Evolutionary conservation across 1,140 invertebrate genomes (phyloP).

Genomic region (Nephila pilipes): DNA sequence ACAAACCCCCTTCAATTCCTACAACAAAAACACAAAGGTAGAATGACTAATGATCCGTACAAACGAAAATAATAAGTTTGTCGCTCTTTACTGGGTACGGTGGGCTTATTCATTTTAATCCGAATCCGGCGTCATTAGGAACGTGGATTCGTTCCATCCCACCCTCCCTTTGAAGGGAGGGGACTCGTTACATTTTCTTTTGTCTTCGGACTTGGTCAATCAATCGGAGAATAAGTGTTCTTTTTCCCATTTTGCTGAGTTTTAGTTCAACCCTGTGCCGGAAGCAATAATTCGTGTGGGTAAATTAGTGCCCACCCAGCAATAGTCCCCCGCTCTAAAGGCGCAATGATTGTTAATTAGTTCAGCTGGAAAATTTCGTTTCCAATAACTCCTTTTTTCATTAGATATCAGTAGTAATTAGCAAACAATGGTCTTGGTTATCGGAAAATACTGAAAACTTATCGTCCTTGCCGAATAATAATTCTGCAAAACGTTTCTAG

Average conservation of each 20-base stretch:
- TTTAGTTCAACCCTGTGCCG: slow-evolving; percentile 57
- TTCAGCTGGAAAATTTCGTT: slow-evolving; percentile 67
- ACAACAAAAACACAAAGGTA: slow-evolving; percentile 69
- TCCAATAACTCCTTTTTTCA: slow-evolving; percentile 75
- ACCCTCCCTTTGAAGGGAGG: not conserved
- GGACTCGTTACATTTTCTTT: slow-evolving; percentile 73
- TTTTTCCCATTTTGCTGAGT: slow-evolving; percentile 76
- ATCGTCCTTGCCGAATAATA: slow-evolving; percentile 41
- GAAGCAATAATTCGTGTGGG: slow-evolving; percentile 74
- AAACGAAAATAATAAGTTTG: slow-evolving; percentile 75
- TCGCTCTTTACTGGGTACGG: slow-evolving; percentile 48
- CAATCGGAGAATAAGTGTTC: slow-evolving; percentile 74
- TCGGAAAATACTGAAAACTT: slow-evolving; percentile 67
- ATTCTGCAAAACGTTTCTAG: slow-evolving; percentile 31
- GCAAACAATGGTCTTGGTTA: slow-evolving; percentile 69
- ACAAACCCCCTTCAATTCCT: slow-evolving; percentile 35
- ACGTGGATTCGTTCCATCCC: not conserved
- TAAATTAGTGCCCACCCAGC: slow-evolving; percentile 71
- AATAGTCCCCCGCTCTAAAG: slow-evolving; percentile 45
- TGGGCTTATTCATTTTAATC: slow-evolving; percentile 70
- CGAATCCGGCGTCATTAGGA: slow-evolving; percentile 61
- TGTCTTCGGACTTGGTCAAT: slow-evolving; percentile 73
- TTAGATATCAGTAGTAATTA: slow-evolving; percentile 74
- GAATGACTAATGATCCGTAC: slow-evolving; percentile 71
- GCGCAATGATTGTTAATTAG: slow-evolving; percentile 70